Evolutionary conservation across 2,888 invertebrate species (phyloP), one percentile per base, ranked within the genome.

Genomic region (Apamea monoglypha): DNA sequence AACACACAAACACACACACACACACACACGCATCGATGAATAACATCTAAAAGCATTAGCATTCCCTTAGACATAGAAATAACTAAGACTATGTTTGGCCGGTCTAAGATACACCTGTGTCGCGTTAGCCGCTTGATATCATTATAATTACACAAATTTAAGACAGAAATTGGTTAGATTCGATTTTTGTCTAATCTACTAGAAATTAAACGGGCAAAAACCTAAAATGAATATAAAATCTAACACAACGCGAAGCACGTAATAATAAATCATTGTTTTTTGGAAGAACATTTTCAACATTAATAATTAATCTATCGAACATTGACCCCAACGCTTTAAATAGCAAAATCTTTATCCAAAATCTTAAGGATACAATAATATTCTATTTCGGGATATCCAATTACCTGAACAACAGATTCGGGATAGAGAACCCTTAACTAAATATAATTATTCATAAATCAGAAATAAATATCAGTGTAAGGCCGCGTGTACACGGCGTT

Each of bases 51-150:
- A 29, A 36, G 53, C 29, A 68, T 80, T 71, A 53, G 50, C 29
- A 56, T 79, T 71, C 6, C 40, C 10, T 61, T 53, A 44, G 53
- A 74, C 29, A 68, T 80, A 50, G n/a, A 80, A 80, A 80, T 80
- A 36, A 50, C 69, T 47, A 70, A 47, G 47, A 47, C 47, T 29
- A 18, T 32, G n/a, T 56, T 6, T 25, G 32, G 10, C 32, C 10
- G 18, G 29, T 64, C 29, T 44, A 32, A 4, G 5, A 18, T 21
- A 53, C 7, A 53, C 44, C 61, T 12, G 21, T n/a, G 16, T 16
- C 4, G 7, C 25, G 25, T 29, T 18, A 29, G 21, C 21, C 8
- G 32, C 40, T n/a, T 53, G 12, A 16, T 18, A 21, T 25, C 3
- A 29, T 14, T 25, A 36, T 25, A 36, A 36, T 47, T 4, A 47